These are phyloP conservation scores for Spatula versicolor DNA, from an alignment of 2,797 vertebrate species.

Conservation along the genomic window DNA sequence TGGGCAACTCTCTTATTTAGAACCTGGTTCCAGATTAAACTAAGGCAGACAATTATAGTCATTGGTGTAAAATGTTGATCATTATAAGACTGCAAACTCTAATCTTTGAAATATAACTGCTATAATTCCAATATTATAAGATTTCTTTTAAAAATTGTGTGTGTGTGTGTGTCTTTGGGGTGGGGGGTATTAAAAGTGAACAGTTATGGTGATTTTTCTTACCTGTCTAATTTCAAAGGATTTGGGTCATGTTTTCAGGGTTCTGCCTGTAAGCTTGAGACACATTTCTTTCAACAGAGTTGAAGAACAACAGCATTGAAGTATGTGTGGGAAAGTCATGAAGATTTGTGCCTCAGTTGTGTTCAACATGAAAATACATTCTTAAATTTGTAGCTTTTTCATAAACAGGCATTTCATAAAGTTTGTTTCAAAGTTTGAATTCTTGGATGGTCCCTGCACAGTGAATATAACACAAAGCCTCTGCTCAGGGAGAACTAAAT, in stretches of 20 bases:
- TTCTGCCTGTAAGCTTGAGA: background rate
- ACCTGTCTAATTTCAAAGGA: background rate
- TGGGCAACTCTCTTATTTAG: background rate
- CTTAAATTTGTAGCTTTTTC: background rate
- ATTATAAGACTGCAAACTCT: background rate
- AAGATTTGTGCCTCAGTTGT: background rate
- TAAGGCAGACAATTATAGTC: background rate
- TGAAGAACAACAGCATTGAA: background rate
- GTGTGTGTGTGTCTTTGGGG: too few species aligned
- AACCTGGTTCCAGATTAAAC: background rate
- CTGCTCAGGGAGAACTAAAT: background rate
- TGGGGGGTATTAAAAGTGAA: background rate
- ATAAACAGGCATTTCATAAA: background rate
- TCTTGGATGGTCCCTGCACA: background rate
- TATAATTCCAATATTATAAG: background rate
- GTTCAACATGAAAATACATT: background rate
- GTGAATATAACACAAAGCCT: background rate
- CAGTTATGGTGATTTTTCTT: background rate
- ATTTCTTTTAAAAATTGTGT: background rate
- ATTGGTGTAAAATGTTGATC: background rate
- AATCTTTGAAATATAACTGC: background rate
- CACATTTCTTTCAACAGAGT: background rate
- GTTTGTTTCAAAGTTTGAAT: background rate
- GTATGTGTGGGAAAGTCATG: background rate
- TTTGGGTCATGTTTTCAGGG: background rate